Percentiles rank a stretch among this genome's conserved stretches.
phyloP scores from a whole-genome alignment of 2,888 invertebrate species.

The Ernsta delagoae region DNA sequence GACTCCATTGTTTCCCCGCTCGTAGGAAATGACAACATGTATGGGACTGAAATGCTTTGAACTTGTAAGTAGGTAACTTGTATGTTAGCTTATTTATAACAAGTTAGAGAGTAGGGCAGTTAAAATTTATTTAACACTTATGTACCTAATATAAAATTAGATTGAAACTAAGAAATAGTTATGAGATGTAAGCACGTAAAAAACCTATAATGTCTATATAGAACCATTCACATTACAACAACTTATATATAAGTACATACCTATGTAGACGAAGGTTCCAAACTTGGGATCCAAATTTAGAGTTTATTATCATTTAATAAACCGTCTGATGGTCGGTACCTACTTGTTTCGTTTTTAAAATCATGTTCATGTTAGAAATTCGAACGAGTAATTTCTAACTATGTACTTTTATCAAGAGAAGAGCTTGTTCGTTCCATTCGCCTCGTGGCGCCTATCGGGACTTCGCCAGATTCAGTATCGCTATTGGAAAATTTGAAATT shows the following conservation, averaged over 20 bases:
- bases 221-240: too few species aligned
- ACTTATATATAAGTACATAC: too few species aligned
- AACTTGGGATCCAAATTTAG: too few species aligned
- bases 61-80: slow-evolving; percentile 1
- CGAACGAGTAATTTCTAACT: slow-evolving; percentile 50
- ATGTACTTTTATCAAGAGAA: slow-evolving; percentile 50
- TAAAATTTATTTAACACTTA: too few species aligned
- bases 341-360: slow-evolving; percentile 20
- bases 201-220: too few species aligned
- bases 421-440: slow-evolving; percentile 36
- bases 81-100: not conserved
- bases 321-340: too few species aligned
- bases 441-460: slow-evolving; percentile 41
- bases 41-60: slow-evolving; percentile 53
- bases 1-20: slow-evolving; percentile 59
- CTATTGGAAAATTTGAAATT: slow-evolving; percentile 44
- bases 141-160: too few species aligned
- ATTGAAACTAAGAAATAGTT: too few species aligned
- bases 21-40: slow-evolving; percentile 54
- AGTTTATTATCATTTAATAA: too few species aligned
- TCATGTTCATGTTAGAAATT: slow-evolving; percentile 46
- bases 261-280: too few species aligned
- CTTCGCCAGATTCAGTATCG: slow-evolving; percentile 45
- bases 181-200: too few species aligned
- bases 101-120: not conserved